phyloP scores from a whole-genome alignment of 2,113 vertebrate genomes.

The Poeciliopsis turrubarensis region DNA sequence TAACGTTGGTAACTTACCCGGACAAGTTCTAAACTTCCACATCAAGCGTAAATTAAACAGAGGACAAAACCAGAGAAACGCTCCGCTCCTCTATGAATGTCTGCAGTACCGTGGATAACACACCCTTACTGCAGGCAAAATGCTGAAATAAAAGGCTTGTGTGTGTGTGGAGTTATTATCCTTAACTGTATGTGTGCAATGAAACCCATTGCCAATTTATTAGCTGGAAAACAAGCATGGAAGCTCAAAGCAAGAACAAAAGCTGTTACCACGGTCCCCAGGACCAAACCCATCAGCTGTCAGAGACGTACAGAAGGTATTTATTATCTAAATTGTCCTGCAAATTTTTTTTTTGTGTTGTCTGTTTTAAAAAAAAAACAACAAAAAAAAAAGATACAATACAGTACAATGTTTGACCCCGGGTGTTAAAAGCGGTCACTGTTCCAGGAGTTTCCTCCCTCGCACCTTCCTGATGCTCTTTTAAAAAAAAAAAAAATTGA shows the following conservation, averaged over 20 bases:
- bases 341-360: background rate
- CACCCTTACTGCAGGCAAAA: background rate
- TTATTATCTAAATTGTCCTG: background rate
- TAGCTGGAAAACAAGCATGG: background rate
- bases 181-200: background rate
- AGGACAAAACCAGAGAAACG: no score
- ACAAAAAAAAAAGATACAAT: no score
- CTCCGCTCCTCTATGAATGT: no score
- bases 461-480: conserved; percentile 49
- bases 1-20: no score
- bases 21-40: no score
- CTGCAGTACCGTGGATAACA: background rate
- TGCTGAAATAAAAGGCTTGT: no score
- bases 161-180: background rate
- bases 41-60: no score
- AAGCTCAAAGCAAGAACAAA: background rate
- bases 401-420: conserved; percentile 35
- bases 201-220: background rate
- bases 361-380: background rate
- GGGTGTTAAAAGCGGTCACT: conserved; percentile 18
- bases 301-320: background rate
- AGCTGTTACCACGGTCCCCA: no score
- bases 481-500: background rate
- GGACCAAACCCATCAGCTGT: background rate
- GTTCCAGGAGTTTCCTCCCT: conserved; percentile 29